Base-by-base conservation (phyloP, 2,797 vertebrate genomes). In the Chelidonichthys spinosus region DNA sequence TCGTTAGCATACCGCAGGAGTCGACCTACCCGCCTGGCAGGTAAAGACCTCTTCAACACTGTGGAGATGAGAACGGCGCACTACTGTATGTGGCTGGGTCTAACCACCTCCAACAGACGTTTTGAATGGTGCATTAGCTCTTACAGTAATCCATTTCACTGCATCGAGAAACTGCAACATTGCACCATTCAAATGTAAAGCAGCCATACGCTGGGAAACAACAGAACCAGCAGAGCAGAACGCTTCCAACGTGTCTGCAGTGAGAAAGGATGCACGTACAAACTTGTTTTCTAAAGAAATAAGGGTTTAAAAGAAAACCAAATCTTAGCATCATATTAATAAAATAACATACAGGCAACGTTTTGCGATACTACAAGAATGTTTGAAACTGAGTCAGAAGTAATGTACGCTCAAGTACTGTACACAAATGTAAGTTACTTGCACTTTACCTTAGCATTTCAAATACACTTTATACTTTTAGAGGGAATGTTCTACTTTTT, bases 1-100 rank as follows among this genome's bases (percentile, higher is more conserved):
- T 86, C 59, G 68, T 90, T 88, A 86, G 76, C 84, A 87, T 83
- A 83, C 72, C 81, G 64, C 74, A 61, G 64, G 74, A 81, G 83
- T 78, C 32, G 8, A 61, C 49, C 25, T 25, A 42, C 66, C 75
- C 47, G 4, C 39, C 1, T 71, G 63, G 76, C 79, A 80, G 70
- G 75, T 44, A 69, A 84, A 79, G 50, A 71, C 78, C 80, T 74
- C 43, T 60, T 84, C 66, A 83, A 17, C 46, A 52, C 49, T 39
- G 64, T 53, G 64, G 68, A 68, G 56, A 83, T 69, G 67, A 79
- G 47, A 63, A 44, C 54, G 43, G 56, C 42, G 32, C 59, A 64
- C 79, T 15, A 43, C 25, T 25, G 25, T 61, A 79, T 70, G 74
- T 74, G 32, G 74, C 76, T 44, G 39, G 63, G 54, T 59, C 66